phyloP scores from a whole-genome alignment of 2,113 vertebrate genomes.

The Dicentrarchus labrax region DNA sequence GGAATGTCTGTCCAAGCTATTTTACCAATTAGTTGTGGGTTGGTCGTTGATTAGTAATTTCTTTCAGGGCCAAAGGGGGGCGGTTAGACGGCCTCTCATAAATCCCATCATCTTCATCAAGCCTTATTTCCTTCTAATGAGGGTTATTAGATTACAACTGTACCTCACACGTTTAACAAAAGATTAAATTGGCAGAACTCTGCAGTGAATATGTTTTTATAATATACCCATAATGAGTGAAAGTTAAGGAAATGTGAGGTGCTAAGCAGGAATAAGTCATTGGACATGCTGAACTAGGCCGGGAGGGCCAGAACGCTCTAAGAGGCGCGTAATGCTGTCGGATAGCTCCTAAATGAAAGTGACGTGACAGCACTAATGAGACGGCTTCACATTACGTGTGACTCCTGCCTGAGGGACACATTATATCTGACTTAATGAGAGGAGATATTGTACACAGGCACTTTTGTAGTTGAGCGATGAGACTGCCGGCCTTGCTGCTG shows the following conservation, averaged over 20 bases:
- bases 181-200: constrained; percentile 81
- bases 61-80: constrained; percentile 66
- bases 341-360: constrained; percentile 79
- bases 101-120: constrained; percentile 79
- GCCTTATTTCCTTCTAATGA: constrained; percentile 80
- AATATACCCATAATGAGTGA: constrained; percentile 78
- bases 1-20: constrained; percentile 55
- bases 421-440: constrained; percentile 77
- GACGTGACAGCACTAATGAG: constrained; percentile 81
- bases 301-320: constrained; percentile 63
- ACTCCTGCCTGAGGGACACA: constrained; percentile 72
- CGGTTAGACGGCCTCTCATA: constrained; percentile 59
- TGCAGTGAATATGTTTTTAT: constrained; percentile 81
- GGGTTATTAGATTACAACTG: constrained; percentile 85
- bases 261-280: constrained; percentile 79
- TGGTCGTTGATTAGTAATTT: constrained; percentile 74
- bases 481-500: constrained; percentile 51
- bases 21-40: constrained; percentile 71
- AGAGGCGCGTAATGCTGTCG: constrained; percentile 71
- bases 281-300: constrained; percentile 72
- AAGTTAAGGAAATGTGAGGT: constrained; percentile 75
- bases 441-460: constrained; percentile 76
- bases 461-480: constrained; percentile 69
- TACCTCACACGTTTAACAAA: constrained; percentile 81
- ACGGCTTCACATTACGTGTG: constrained; percentile 70